These are phyloP conservation scores for Azemiops feae DNA, from an alignment of 2,113 vertebrate genomes.

Conservation along the genomic window DNA sequence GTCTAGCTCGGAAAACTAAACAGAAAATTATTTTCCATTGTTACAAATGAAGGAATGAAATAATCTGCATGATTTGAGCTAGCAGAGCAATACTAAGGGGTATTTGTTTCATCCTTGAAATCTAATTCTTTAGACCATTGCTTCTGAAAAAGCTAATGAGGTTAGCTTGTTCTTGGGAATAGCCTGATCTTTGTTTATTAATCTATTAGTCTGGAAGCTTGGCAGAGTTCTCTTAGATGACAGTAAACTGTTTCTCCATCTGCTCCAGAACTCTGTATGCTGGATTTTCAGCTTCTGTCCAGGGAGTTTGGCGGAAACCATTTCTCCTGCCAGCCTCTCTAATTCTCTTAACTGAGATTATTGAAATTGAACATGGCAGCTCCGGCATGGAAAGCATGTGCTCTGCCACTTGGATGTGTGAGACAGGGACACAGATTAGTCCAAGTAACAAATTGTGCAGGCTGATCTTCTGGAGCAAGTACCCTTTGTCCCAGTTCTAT, in stretches of 20 bases:
- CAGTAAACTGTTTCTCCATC: not conserved
- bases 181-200: not conserved
- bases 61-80: not conserved
- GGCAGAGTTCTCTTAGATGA: not conserved
- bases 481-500: not conserved
- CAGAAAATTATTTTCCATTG: not conserved
- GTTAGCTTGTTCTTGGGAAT: not conserved
- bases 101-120: not conserved
- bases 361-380: not conserved
- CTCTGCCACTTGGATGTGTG: not conserved
- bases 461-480: not conserved
- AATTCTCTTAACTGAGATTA: not conserved
- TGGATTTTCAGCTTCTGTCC: not conserved
- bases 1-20: not conserved
- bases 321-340: not conserved
- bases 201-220: not conserved
- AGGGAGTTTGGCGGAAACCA: not conserved
- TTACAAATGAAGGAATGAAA: not conserved
- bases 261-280: not conserved
- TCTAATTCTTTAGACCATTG: not conserved
- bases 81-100: not conserved
- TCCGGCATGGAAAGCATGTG: not conserved
- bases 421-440: not conserved
- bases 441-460: not conserved
- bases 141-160: not conserved